Percentiles rank a stretch among this genome's conserved stretches.
These are phyloP conservation scores for Pseudomyrmex pallidus DNA, from an alignment of 1,140 invertebrate genomes.

Conservation along the genomic window DNA sequence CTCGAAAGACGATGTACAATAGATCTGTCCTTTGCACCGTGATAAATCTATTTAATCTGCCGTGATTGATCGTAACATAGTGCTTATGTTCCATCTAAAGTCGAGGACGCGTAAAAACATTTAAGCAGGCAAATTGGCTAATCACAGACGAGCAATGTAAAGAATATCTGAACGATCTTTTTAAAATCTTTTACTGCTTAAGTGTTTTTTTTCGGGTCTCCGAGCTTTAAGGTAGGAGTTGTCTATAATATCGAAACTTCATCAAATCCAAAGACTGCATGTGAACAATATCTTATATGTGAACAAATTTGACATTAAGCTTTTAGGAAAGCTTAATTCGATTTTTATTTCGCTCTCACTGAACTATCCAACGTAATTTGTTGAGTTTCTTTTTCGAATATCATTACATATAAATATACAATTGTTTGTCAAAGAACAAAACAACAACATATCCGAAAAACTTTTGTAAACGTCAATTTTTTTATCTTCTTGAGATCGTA, in stretches of 20 bases:
- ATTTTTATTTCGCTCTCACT: neutral
- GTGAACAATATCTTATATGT: neutral
- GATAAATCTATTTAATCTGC: slow-evolving; percentile 19
- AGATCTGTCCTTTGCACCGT: neutral
- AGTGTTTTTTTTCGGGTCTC: no score
- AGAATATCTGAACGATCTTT: no score
- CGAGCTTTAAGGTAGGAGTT: no score
- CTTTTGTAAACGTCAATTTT: neutral
- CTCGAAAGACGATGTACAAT: neutral
- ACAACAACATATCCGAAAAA: neutral
- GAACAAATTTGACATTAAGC: slow-evolving; percentile 4
- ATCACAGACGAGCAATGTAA: no score
- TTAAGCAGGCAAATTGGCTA: no score
- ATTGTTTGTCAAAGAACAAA: neutral
- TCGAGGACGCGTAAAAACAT: no score
- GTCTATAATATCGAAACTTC: no score
- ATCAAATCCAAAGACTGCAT: no score
- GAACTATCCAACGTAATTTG: neutral
- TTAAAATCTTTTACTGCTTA: no score
- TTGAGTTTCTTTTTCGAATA: neutral
- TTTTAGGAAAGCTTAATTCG: neutral
- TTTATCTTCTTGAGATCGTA: neutral
- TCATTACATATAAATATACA: neutral
- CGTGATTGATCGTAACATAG: no score
- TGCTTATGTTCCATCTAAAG: no score